Conservation (phyloP, 2,113 vertebrate species). For the Prionailurus viverrinus region DNA sequence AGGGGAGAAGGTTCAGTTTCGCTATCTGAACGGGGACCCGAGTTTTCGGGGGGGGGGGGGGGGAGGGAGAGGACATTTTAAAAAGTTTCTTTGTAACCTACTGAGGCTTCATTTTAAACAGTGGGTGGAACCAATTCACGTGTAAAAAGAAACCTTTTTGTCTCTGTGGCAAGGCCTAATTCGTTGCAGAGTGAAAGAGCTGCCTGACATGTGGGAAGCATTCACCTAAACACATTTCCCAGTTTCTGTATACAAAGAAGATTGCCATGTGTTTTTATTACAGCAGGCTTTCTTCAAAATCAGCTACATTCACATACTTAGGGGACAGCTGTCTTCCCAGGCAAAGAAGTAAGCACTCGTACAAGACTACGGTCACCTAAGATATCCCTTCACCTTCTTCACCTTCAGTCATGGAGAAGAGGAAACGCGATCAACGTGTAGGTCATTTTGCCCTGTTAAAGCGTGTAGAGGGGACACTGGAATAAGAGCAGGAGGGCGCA, state of each 20-base stretch:
- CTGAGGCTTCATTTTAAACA: neutral
- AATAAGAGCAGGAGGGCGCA: neutral
- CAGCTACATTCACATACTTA: neutral
- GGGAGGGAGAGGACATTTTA: neutral
- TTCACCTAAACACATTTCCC: neutral
- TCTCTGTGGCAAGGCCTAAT: neutral
- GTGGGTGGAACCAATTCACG: neutral
- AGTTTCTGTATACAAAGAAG: neutral
- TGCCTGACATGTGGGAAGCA: neutral
- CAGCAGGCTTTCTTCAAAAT: neutral
- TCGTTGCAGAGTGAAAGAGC: conserved; percentile 5
- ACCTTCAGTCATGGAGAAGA: neutral
- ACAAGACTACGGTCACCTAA: neutral
- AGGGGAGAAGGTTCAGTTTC: neutral
- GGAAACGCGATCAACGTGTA: neutral
- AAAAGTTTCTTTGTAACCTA: neutral
- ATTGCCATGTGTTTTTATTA: neutral
- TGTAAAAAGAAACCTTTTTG: neutral
- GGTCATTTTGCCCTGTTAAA: neutral
- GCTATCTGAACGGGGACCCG: neutral
- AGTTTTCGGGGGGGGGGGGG: neutral
- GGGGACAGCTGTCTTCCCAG: neutral
- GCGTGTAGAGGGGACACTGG: neutral
- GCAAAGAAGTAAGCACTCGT: neutral
- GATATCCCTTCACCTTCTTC: neutral